Evolutionary conservation across 92 coral and sea anemone species (phyloP).

Genomic region (Hydrozoanthus gracilis): DNA sequence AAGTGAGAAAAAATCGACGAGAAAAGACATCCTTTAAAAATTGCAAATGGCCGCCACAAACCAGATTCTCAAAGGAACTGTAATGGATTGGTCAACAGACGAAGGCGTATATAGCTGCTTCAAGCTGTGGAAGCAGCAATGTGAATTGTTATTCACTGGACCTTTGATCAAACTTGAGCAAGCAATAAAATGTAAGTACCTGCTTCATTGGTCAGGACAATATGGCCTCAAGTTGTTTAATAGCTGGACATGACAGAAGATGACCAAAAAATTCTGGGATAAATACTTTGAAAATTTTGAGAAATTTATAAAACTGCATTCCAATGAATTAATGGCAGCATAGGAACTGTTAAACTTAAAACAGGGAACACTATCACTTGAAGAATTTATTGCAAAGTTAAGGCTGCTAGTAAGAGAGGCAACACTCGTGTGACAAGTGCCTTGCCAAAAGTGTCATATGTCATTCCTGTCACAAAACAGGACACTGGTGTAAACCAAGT

Average conservation of each 20-base stretch:
- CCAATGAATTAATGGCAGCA: neutral
- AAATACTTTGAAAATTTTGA: neutral
- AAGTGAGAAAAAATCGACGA: neutral
- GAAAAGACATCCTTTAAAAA: neutral
- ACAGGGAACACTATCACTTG: neutral
- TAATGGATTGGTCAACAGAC: conserved; percentile 27
- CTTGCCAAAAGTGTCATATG: conserved; percentile 51
- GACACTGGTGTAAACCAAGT: conserved; percentile 58
- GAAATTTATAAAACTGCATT: neutral
- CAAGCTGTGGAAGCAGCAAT: conserved; percentile 44
- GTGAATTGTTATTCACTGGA: conserved; percentile 49
- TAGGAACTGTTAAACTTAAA: neutral
- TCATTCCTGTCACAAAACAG: conserved; percentile 49
- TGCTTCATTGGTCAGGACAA: conserved; percentile 54
- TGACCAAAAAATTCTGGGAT: conserved; percentile 35
- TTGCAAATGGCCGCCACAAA: conserved; percentile 25
- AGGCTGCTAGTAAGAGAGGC: neutral
- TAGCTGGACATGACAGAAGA: conserved; percentile 53
- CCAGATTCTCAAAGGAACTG: conserved; percentile 37
- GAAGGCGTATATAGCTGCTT: too few species aligned
- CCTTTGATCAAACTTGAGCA: conserved; percentile 52
- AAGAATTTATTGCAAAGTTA: too few species aligned
- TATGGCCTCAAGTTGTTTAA: conserved; percentile 56
- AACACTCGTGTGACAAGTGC: conserved; percentile 46
- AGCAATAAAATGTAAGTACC: conserved; percentile 55